Conservation (phyloP, 2,888 invertebrate genomes). For the Lumbricus terrestris region DNA sequence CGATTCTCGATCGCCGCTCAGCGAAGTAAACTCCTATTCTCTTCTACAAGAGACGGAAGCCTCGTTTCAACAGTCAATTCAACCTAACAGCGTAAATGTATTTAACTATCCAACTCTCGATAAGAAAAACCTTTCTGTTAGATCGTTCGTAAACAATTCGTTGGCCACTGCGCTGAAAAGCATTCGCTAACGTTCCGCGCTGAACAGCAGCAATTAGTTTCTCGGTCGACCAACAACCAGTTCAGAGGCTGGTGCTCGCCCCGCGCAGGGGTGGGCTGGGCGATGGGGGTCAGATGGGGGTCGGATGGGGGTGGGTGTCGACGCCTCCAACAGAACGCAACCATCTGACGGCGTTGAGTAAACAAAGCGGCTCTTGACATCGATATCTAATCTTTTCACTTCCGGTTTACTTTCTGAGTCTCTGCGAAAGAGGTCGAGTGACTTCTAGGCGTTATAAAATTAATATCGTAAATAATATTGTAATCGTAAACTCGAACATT, state of each 20-base stretch:
- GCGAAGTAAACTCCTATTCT: not conserved
- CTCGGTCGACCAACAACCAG: not conserved
- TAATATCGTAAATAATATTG: too few species aligned
- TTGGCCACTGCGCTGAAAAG: not conserved
- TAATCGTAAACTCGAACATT: too few species aligned
- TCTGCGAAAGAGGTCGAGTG: not conserved
- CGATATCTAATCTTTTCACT: not conserved
- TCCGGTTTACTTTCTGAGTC: slow-evolving; percentile 3
- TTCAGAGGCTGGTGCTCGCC: not conserved
- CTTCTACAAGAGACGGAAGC: not conserved
- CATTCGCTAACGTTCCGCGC: too few species aligned
- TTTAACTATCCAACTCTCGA: not conserved
- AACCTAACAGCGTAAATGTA: not conserved
- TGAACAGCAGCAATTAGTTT: not conserved
- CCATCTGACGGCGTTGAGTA: not conserved
- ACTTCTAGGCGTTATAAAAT: not conserved
- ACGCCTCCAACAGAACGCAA: not conserved
- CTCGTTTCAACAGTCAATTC: not conserved
- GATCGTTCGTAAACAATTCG: not conserved
- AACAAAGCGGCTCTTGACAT: not conserved
- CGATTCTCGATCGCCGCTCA: not conserved
- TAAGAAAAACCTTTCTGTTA: not conserved
- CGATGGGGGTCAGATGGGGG: too few species aligned
- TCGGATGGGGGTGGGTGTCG: not conserved
- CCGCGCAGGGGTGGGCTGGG: too few species aligned